Evolutionary conservation across 2,797 vertebrate species (phyloP).

Genomic region (Astyanax mexicanus): DNA sequence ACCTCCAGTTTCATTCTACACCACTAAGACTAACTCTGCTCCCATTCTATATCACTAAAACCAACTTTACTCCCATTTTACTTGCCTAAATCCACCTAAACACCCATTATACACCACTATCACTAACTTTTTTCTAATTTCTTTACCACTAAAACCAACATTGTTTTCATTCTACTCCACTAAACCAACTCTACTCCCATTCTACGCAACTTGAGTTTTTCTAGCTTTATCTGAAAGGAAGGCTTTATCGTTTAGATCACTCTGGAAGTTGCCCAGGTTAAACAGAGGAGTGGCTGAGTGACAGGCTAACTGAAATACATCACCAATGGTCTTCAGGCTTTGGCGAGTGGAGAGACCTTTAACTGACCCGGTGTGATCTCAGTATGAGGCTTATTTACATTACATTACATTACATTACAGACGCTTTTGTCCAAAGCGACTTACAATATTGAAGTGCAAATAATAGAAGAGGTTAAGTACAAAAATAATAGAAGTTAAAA

Average conservation of each 20-base stretch:
- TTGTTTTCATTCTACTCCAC: too few species aligned
- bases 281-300: neutral
- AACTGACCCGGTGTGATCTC: neutral
- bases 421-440: too few species aligned
- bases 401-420: too few species aligned
- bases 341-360: neutral
- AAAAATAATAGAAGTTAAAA: too few species aligned
- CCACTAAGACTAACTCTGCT: neutral
- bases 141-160: neutral
- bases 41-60: neutral
- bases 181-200: neutral
- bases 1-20: neutral
- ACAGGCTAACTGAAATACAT: neutral
- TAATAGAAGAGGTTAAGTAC: too few species aligned
- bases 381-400: neutral
- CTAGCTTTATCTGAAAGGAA: neutral
- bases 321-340: neutral
- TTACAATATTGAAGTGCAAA: too few species aligned
- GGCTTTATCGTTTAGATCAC: neutral
- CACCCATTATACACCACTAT: neutral
- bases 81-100: too few species aligned
- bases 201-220: neutral
- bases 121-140: neutral
- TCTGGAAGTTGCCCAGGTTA: neutral
- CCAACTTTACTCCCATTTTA: neutral